Evolutionary conservation across 2,888 invertebrate genomes (phyloP).

Genomic region (Nudaria mundana): DNA sequence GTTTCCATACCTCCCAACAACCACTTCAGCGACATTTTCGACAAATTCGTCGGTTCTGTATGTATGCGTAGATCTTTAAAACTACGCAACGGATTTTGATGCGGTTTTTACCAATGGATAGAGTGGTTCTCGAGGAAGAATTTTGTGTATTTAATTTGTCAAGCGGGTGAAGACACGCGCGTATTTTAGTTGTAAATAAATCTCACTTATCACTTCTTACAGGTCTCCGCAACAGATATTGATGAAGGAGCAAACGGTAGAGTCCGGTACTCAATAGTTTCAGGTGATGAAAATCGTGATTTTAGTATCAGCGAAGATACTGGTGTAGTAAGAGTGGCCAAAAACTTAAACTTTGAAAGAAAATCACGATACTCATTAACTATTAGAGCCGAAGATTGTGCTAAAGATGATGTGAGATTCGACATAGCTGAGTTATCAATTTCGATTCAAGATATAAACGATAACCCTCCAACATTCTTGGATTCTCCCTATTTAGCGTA

Average conservation of each 20-base stretch:
- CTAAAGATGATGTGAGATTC: conserved; percentile 85
- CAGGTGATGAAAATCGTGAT: conserved; percentile 94
- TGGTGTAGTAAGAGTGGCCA: conserved; percentile 94
- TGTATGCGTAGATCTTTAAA: too few species aligned
- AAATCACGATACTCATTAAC: conserved; percentile 91
- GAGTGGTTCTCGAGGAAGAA: too few species aligned
- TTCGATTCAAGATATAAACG: conserved; percentile 94
- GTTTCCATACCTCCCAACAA: too few species aligned
- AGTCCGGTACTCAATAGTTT: conserved; percentile 93
- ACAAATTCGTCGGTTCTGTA: too few species aligned
- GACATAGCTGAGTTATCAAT: conserved; percentile 92
- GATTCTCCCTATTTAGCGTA: conserved; percentile 97
- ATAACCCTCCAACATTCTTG: conserved; percentile 95
- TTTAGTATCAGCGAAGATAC: conserved; percentile 96
- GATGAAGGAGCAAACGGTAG: conserved; percentile 95
- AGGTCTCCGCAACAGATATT: conserved; percentile 94
- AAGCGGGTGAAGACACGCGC: too few species aligned
- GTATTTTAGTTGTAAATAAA: too few species aligned
- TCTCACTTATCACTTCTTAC: too few species aligned
- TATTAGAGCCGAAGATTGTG: conserved; percentile 94
- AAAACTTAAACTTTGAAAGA: conserved; percentile 96
- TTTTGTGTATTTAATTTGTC: too few species aligned
- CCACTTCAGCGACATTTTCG: too few species aligned
- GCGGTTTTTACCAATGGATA: too few species aligned
- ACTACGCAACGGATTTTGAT: too few species aligned